A percentile compares a stretch with the other conserved stretches of the same genome.
Conservation (phyloP, 2,797 vertebrate genomes). For the Threskiornis aethiopicus region DNA sequence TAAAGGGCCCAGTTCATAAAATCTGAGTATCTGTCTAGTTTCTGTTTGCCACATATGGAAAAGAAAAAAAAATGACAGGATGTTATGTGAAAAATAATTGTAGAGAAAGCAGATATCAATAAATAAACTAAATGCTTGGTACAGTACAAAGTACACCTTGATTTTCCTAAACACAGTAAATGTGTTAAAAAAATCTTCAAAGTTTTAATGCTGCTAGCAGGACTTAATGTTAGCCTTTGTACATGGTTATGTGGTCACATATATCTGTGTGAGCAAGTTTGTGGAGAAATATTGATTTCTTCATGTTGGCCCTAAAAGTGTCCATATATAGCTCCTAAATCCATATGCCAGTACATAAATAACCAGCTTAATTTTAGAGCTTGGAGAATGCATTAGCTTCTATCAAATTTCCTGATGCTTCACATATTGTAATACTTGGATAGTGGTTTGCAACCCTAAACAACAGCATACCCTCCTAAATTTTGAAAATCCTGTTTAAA, state of each 20-base stretch:
- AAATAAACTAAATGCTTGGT: background rate
- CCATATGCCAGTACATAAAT: background rate
- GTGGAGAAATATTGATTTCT: background rate
- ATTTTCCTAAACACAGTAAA: background rate
- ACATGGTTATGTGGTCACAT: accelerated
- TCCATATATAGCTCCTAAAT: background rate
- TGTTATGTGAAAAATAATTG: background rate
- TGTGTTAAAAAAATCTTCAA: background rate
- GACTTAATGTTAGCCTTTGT: background rate
- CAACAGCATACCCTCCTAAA: background rate
- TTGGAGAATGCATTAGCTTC: background rate
- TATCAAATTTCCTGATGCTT: background rate
- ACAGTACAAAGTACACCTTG: background rate
- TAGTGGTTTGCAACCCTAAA: background rate
- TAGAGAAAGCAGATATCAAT: background rate
- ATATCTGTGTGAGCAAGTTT: background rate
- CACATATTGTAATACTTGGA: background rate
- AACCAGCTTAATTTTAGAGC: background rate
- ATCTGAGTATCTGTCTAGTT: background rate
- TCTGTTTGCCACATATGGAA: background rate
- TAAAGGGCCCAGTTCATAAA: background rate
- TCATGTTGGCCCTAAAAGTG: background rate
- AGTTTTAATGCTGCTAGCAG: background rate
- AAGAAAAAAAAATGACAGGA: background rate
- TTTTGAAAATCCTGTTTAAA: background rate